Base-by-base conservation (phyloP, 2,797 vertebrate genomes). In the Gadopsis marmoratus region DNA sequence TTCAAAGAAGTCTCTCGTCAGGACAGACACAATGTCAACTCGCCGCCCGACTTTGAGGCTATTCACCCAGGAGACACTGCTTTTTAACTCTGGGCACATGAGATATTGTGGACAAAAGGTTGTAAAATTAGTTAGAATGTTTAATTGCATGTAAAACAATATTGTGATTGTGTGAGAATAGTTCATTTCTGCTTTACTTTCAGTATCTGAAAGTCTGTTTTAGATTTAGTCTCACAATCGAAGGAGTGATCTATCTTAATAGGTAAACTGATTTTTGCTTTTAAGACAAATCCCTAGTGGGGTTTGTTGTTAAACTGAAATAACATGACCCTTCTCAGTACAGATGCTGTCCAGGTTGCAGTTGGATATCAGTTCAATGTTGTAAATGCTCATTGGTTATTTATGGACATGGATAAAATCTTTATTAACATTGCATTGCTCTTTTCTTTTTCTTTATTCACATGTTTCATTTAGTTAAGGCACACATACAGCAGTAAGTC, bases 11-110 rank as follows among this genome's bases (percentile, higher is more conserved):
- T 69, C 66, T 33, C 26, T 54, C 26, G 55, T 55, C 59, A 83
- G 37, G 51, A 53, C 62, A 85, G 85, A 86, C 72, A 67, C 82
- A 79, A 89, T 85, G 86, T 88, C 84, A 88, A 64, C 77, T 70
- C 56, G 41, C 74, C 54, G 68, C 48, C 71, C 55, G 59, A 7
- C 60, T 59, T 51, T 54, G 64, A 78, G 39, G 51, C 48, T 79
- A 61, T 75, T 81, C 35, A 60, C 74, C 78, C 71, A 59, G 62
- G 76, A 87, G 71, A 81, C 72, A 71, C 65, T 65, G 60, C 45
- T 26, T 26, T 26, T 26, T 26, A 26, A 26, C 26, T 26, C 26
- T 26, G 26, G 26, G 26, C 26, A 26, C 26, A 26, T 26, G 3
- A 45, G 48, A 60, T 60, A 71, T 5, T 21, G 17, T 23, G n/a